A percentile compares a stretch with the other conserved stretches of the same genome.
Conservation (phyloP, 2,113 vertebrate genomes). For the Silurus asotus region DNA sequence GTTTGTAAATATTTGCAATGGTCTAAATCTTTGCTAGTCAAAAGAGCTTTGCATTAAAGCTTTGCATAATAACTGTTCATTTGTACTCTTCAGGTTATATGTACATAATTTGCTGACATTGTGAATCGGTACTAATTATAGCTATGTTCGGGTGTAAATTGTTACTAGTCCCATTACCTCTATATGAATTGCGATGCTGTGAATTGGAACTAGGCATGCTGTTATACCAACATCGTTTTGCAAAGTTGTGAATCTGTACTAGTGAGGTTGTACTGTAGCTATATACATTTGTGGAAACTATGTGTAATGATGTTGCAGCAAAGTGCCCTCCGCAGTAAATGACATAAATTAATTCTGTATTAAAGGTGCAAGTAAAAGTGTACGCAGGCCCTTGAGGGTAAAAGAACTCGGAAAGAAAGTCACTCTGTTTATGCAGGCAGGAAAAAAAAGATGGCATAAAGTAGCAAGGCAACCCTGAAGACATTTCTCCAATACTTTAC, state of each 20-base stretch:
- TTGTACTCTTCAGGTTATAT: not conserved
- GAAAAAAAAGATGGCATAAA: constrained; percentile 41
- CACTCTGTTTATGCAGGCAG: constrained; percentile 33
- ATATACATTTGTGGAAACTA: not conserved
- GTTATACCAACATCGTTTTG: not conserved
- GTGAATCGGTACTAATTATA: not conserved
- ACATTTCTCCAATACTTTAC: constrained; percentile 29
- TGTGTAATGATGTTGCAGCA: not conserved
- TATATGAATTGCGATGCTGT: not conserved
- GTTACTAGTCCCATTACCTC: not conserved
- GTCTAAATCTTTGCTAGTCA: too few species aligned
- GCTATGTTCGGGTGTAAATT: not conserved
- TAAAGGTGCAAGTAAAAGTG: constrained; percentile 26
- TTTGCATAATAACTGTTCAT: too few species aligned
- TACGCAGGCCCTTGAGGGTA: constrained; percentile 24
- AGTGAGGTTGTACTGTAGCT: not conserved
- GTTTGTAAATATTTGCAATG: too few species aligned
- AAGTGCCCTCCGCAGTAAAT: not conserved
- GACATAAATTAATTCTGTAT: not conserved
- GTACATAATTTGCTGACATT: not conserved
- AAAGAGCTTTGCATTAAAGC: too few species aligned
- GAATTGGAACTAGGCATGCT: too few species aligned
- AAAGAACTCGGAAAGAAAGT: constrained; percentile 29
- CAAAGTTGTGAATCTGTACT: not conserved
- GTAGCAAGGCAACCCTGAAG: constrained; percentile 19